Evolutionary conservation across 2,797 vertebrate genomes (phyloP).

Genomic region (Smutsia gigantea): DNA sequence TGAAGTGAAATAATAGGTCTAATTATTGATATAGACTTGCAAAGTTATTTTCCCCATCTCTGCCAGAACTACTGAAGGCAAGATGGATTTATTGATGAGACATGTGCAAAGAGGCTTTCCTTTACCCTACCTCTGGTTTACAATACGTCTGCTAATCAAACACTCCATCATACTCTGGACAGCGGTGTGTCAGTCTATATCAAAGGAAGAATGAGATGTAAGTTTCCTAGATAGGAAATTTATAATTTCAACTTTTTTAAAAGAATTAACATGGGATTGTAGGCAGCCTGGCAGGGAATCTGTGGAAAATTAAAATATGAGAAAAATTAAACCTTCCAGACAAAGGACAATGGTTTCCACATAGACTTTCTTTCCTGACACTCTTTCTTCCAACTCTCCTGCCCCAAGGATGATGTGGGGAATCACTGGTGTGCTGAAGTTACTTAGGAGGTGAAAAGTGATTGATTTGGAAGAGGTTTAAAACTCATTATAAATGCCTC

Average conservation of each 20-base stretch:
- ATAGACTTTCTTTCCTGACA: not conserved
- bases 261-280: not conserved
- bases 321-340: not conserved
- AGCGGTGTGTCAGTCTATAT: not conserved
- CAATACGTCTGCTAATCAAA: not conserved
- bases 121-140: not conserved
- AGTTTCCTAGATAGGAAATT: not conserved
- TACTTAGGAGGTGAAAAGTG: not conserved
- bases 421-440: not conserved
- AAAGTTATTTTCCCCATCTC: not conserved
- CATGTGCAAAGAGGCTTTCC: not conserved
- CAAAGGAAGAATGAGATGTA: not conserved
- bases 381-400: not conserved
- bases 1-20: not conserved
- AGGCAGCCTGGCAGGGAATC: not conserved
- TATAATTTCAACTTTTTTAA: not conserved
- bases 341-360: not conserved
- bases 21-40: constrained; percentile 6
- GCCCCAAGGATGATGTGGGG: not conserved
- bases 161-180: not conserved
- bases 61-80: not conserved
- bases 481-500: not conserved
- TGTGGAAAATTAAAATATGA: not conserved
- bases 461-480: not conserved
- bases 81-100: not conserved